Evolutionary conservation across 2,888 invertebrate genomes (phyloP).

Genomic region (Temnothorax unifasciatus): DNA sequence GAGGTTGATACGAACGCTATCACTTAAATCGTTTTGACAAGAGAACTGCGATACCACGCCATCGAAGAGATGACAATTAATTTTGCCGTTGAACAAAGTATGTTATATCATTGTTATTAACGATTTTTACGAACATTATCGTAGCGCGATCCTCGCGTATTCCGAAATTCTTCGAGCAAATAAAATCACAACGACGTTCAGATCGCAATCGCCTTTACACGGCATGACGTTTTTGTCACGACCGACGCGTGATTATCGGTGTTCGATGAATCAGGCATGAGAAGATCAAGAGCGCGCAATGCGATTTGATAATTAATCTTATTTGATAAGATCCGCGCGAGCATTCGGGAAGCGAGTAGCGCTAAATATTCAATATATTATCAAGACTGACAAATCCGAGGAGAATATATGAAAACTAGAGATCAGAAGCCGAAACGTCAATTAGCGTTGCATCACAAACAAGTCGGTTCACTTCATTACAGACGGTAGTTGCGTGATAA

Average conservation of each 20-base stretch:
- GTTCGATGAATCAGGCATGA: constrained; percentile 47
- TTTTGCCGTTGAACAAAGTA: background rate
- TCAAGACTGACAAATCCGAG: background rate
- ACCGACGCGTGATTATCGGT: constrained; percentile 10
- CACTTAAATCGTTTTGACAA: background rate
- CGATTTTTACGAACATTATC: background rate
- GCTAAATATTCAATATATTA: background rate
- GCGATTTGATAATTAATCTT: constrained; percentile 52
- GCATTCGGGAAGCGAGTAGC: constrained; percentile 37
- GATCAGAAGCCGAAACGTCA: background rate
- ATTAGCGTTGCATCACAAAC: background rate
- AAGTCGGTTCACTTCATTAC: background rate
- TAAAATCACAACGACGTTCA: constrained; percentile 10
- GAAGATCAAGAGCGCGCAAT: constrained; percentile 46
- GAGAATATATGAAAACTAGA: constrained; percentile 3
- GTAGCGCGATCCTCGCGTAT: background rate
- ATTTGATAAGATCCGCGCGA: constrained; percentile 51
- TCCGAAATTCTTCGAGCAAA: background rate
- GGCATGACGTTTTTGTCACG: background rate
- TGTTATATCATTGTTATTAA: constrained; percentile 8
- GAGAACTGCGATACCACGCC: background rate
- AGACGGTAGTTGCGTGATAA: background rate
- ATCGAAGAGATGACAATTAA: background rate
- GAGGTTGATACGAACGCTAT: background rate
- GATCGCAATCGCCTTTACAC: background rate